Percentiles rank a stretch among this genome's conserved stretches.
These are phyloP conservation scores for Orycteropus afer DNA, from an alignment of 2,113 vertebrate species.

Conservation along the genomic window DNA sequence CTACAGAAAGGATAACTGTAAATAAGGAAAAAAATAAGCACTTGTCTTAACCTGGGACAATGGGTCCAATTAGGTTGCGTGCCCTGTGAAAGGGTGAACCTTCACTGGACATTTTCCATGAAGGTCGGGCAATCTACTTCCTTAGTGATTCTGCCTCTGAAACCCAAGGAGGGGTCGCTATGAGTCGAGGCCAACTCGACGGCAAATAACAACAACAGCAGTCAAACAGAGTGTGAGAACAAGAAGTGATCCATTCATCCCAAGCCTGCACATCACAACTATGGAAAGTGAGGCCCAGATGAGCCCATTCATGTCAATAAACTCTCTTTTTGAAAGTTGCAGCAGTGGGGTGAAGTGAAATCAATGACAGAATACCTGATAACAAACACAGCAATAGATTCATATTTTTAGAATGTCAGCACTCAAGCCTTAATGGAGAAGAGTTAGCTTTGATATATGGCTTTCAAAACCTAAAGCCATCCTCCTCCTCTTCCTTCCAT, in stretches of 20 bases:
- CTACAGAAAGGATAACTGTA: not conserved
- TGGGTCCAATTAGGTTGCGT: not conserved
- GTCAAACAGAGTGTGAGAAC: not conserved
- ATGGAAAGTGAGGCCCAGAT: not conserved
- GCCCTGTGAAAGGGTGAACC: not conserved
- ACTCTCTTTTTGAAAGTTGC: not conserved
- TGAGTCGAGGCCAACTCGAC: too few relatives aligned
- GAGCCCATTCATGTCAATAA: not conserved
- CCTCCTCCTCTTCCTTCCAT: not conserved
- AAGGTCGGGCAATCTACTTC: too few relatives aligned
- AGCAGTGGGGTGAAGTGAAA: not conserved
- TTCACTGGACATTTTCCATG: not conserved
- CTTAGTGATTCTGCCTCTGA: not conserved
- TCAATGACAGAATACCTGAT: not conserved
- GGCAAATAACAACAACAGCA: too few relatives aligned
- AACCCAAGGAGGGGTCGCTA: too few relatives aligned
- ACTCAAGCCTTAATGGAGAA: not conserved
- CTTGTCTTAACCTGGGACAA: not conserved
- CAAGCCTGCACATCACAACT: not conserved
- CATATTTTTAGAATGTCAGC: not conserved
- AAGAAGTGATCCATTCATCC: not conserved
- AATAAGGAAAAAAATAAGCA: not conserved
- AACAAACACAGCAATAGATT: not conserved
- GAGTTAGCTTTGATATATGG: not conserved
- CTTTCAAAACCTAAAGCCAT: not conserved